Percentiles rank a stretch among this genome's conserved stretches.
These are phyloP conservation scores for Glossosoma conforme DNA, from an alignment of 1,140 invertebrate species.

Conservation along the genomic window DNA sequence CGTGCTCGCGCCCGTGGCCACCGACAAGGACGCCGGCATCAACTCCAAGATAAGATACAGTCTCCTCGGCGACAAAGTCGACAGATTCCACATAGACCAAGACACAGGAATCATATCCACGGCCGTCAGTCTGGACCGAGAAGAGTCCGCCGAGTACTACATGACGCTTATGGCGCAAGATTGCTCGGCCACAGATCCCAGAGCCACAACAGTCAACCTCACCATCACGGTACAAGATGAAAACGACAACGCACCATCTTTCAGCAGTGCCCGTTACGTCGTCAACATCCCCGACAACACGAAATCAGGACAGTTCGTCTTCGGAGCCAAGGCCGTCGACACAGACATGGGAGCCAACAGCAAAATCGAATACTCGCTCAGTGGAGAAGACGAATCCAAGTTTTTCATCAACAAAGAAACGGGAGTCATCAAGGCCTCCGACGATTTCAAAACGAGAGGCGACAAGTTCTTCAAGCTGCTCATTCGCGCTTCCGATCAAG, in stretches of 20 bases:
- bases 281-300: constrained; percentile 76
- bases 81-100: constrained; percentile 69
- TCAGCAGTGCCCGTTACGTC: constrained; percentile 65
- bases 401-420: constrained; percentile 74
- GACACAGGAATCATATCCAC: constrained; percentile 73
- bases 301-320: constrained; percentile 74
- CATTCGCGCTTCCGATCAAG: constrained; percentile 68
- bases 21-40: constrained; percentile 75
- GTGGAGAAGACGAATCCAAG: constrained; percentile 68
- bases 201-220: constrained; percentile 73
- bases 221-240: constrained; percentile 75
- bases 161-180: constrained; percentile 82
- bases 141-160: constrained; percentile 69
- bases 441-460: constrained; percentile 47
- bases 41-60: constrained; percentile 83
- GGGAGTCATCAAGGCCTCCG: constrained; percentile 74
- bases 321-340: constrained; percentile 79
- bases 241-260: constrained; percentile 84
- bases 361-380: constrained; percentile 69
- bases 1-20: constrained; percentile 67
- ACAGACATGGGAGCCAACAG: constrained; percentile 75
- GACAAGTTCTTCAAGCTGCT: constrained; percentile 64
- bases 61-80: constrained; percentile 71
- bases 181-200: constrained; percentile 74
- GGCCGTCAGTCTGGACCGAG: constrained; percentile 67